Conservation (phyloP, 2,888 invertebrate species). For the Noctua janthe region DNA sequence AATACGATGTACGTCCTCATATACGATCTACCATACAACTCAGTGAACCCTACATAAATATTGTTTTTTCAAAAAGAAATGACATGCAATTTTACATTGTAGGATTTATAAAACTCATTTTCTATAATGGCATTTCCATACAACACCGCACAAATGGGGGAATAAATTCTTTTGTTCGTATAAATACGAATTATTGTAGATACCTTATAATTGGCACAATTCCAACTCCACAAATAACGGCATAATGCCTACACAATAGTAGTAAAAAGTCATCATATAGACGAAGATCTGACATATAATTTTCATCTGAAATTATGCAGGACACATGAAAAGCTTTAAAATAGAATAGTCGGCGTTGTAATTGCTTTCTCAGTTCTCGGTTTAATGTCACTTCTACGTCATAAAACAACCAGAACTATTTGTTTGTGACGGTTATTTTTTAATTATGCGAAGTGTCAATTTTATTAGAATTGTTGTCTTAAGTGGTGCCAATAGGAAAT, state of each 20-base stretch:
- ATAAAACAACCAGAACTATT: neutral
- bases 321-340: slow-evolving; percentile 12
- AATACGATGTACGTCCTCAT: neutral
- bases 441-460: neutral
- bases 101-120: neutral
- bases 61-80: neutral
- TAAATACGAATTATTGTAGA: slow-evolving; percentile 51
- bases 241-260: slow-evolving; percentile 63
- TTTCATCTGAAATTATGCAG: slow-evolving; percentile 40
- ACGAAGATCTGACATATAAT: slow-evolving; percentile 49
- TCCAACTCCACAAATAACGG: slow-evolving; percentile 62
- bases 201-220: slow-evolving; percentile 60
- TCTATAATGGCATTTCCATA: slow-evolving; percentile 17
- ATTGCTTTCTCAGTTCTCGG: neutral
- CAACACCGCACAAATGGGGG: slow-evolving; percentile 12
- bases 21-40: neutral
- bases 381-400: neutral
- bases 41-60: neutral
- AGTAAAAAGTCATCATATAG: slow-evolving; percentile 60
- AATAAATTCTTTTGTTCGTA: slow-evolving; percentile 47
- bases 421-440: neutral
- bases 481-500: neutral
- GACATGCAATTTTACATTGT: neutral
- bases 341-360: slow-evolving; percentile 4
- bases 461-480: neutral